A percentile compares a stretch with the other conserved stretches of the same genome.
These are phyloP conservation scores for Daktulosphaira vitifoliae DNA, from an alignment of 1,140 invertebrate species.

Conservation along the genomic window DNA sequence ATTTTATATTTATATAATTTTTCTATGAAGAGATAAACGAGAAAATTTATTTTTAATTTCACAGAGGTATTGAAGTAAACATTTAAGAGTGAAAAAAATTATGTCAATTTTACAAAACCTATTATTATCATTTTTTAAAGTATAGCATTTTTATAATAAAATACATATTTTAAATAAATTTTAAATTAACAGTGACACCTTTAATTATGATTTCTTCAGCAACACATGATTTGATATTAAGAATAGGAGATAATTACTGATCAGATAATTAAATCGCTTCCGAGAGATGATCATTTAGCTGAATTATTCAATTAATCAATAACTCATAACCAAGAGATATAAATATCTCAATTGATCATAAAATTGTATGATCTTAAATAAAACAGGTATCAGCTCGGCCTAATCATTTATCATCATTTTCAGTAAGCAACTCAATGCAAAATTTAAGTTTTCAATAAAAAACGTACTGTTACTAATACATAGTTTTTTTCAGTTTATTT, in stretches of 20 bases:
- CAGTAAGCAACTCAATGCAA: too few species aligned
- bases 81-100: too few species aligned
- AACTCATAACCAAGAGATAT: background rate
- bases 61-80: background rate
- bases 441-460: background rate
- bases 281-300: slow-evolving; percentile 13
- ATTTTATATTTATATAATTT: background rate
- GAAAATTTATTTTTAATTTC: background rate
- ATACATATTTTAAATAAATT: too few species aligned
- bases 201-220: too few species aligned
- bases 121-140: too few species aligned
- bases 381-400: slow-evolving; percentile 20
- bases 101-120: too few species aligned
- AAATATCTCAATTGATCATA: background rate
- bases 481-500: too few species aligned
- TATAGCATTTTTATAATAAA: too few species aligned
- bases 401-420: slow-evolving; percentile 24
- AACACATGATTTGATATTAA: too few species aligned
- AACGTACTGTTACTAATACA: background rate
- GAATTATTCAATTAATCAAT: too few species aligned
- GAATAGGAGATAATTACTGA: too few species aligned
- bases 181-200: too few species aligned
- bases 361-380: background rate
- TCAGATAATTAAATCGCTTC: slow-evolving; percentile 22
- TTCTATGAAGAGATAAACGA: background rate